Evolutionary conservation across 2,888 invertebrate genomes (phyloP).

Genomic region (Iselma pallidipennis): DNA sequence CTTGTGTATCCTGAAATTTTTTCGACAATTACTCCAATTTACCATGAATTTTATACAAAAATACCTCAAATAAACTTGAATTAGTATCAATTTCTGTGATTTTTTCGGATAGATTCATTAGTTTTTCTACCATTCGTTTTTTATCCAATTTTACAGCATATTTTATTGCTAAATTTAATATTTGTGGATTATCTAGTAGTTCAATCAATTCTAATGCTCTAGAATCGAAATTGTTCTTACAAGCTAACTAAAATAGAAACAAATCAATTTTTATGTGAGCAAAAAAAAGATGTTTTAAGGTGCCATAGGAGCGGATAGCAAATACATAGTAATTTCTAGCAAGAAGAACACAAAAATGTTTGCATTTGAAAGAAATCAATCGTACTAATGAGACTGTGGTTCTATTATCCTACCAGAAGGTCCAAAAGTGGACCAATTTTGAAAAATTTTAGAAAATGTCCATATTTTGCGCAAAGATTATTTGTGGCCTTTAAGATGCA

Average conservation of each 20-base stretch:
- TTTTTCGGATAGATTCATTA: constrained; percentile 54
- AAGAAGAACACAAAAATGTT: constrained; percentile 5
- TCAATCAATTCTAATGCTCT: constrained; percentile 87
- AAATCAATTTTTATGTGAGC: constrained; percentile 16
- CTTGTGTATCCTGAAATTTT: not conserved
- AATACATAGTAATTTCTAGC: not conserved
- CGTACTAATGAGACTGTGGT: too few species aligned
- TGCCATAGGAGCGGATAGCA: not conserved
- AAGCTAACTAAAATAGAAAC: constrained; percentile 69
- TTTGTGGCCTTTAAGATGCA: too few species aligned
- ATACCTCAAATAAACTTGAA: constrained; percentile 1
- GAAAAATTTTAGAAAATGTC: too few species aligned
- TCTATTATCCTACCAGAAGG: too few species aligned
- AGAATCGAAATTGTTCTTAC: constrained; percentile 80
- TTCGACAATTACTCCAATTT: too few species aligned
- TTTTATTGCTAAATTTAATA: constrained; percentile 83
- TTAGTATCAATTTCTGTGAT: constrained; percentile 36
- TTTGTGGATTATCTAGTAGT: constrained; percentile 74
- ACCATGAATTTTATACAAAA: not conserved
- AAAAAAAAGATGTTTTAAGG: constrained; percentile 1
- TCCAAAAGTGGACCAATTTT: too few species aligned
- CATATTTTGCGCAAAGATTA: too few species aligned
- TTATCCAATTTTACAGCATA: constrained; percentile 82
- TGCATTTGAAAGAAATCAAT: constrained; percentile 7
- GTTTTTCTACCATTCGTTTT: constrained; percentile 76